Evolutionary conservation across 1,140 invertebrate species (phyloP).

Genomic region (Palaemon carinicauda): DNA sequence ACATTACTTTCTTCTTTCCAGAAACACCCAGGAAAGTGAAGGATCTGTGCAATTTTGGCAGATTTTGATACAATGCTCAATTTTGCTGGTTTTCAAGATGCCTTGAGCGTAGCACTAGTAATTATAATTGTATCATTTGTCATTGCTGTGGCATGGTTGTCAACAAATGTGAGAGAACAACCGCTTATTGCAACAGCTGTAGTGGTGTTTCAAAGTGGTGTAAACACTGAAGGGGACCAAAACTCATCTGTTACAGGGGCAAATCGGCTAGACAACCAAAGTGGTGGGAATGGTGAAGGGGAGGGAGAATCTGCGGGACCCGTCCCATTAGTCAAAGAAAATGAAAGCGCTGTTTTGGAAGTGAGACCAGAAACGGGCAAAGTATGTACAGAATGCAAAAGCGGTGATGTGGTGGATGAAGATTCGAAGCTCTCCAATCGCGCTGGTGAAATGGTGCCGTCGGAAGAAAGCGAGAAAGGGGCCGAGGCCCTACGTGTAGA

Average conservation of each 20-base stretch:
- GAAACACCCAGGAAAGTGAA: too few relatives aligned
- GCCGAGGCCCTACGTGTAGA: too few relatives aligned
- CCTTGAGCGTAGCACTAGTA: slow-evolving; percentile 19
- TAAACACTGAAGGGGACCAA: not conserved
- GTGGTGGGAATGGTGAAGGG: slow-evolving; percentile 9
- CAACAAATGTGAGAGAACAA: slow-evolving; percentile 44
- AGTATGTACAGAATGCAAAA: too few relatives aligned
- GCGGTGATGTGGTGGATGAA: too few relatives aligned
- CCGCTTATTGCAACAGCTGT: slow-evolving; percentile 34
- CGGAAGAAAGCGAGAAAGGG: not conserved
- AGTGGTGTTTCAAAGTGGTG: slow-evolving; percentile 33
- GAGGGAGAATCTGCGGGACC: not conserved
- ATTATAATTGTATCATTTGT: slow-evolving; percentile 23
- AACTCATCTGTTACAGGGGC: not conserved
- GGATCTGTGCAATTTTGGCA: too few relatives aligned
- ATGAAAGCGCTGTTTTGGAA: not conserved
- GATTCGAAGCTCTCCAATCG: not conserved
- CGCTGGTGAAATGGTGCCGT: not conserved
- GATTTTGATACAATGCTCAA: slow-evolving; percentile 33
- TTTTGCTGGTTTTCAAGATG: slow-evolving; percentile 41
- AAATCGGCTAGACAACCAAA: slow-evolving; percentile 8
- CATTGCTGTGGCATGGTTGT: slow-evolving; percentile 37
- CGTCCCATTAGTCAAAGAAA: not conserved
- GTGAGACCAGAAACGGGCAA: too few relatives aligned
- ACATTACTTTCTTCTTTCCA: too few relatives aligned